Evolutionary conservation across 2,888 invertebrate species (phyloP).

Genomic region (Nebria brevicollis): DNA sequence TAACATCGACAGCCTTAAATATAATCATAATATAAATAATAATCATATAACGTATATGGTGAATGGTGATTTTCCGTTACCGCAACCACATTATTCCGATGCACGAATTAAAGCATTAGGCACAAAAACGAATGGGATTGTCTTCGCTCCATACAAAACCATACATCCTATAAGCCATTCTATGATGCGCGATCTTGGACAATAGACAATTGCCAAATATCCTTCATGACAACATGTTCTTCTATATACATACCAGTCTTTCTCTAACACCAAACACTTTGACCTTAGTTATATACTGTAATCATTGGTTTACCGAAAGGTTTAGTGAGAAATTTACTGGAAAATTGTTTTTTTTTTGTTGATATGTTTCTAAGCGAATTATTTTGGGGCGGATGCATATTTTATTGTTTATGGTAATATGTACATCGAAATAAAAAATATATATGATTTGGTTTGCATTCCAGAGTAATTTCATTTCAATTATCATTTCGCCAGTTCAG

Average conservation of each 20-base stretch:
- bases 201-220: neutral
- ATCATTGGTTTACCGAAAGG: neutral
- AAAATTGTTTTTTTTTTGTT: neutral
- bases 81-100: conserved; percentile 16
- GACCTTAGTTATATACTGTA: neutral
- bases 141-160: neutral
- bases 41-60: conserved; percentile 3
- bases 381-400: too few relatives aligned
- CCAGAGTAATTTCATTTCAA: neutral
- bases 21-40: neutral
- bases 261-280: neutral
- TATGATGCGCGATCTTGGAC: neutral
- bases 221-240: neutral
- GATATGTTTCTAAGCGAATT: neutral
- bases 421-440: too few relatives aligned
- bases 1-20: conserved; percentile 21
- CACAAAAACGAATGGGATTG: conserved; percentile 20
- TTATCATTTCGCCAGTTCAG: neutral
- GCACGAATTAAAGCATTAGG: conserved; percentile 29
- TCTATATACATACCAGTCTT: neutral
- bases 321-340: neutral
- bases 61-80: conserved; percentile 19
- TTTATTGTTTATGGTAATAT: too few relatives aligned
- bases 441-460: neutral
- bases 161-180: neutral